These are phyloP conservation scores for Drosophila austrosaltans DNA, from an alignment of 2,888 invertebrate species.

Conservation along the genomic window DNA sequence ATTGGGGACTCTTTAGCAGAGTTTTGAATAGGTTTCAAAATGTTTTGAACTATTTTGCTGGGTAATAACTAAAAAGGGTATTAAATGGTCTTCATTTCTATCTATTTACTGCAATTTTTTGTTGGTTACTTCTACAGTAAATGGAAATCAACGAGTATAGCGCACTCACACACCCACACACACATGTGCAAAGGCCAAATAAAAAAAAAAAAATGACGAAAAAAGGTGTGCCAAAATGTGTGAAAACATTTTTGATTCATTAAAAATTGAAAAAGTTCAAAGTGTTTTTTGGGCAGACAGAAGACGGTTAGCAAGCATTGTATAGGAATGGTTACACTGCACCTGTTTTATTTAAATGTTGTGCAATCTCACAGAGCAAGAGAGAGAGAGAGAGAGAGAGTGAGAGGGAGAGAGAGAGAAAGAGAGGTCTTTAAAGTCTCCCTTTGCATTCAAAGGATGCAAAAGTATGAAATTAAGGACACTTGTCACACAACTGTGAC, in stretches of 20 bases:
- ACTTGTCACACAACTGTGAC: slow-evolving; percentile 77
- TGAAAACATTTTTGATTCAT: slow-evolving; percentile 82
- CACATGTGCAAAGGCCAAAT: slow-evolving; percentile 26
- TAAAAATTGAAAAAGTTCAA: slow-evolving; percentile 83
- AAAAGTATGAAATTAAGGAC: slow-evolving; percentile 21
- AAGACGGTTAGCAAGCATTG: slow-evolving; percentile 20
- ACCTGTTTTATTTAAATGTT: slow-evolving; percentile 33
- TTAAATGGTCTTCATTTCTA: not conserved
- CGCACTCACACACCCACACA: slow-evolving; percentile 28
- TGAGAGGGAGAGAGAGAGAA: not conserved
- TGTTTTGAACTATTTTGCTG: too few relatives aligned
- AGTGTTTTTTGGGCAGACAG: slow-evolving; percentile 79
- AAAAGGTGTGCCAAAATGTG: slow-evolving; percentile 68
- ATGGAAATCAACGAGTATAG: slow-evolving; percentile 63
- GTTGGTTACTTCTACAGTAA: slow-evolving; percentile 31
- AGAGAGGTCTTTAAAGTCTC: slow-evolving; percentile 12
- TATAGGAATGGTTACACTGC: slow-evolving; percentile 41
- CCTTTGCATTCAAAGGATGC: slow-evolving; percentile 42
- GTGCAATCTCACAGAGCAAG: not conserved
- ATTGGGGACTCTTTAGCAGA: not conserved
- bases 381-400: not conserved
- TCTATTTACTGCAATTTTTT: slow-evolving; percentile 22
- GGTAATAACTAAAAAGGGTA: not conserved
- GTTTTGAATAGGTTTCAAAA: not conserved
- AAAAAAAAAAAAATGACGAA: slow-evolving; percentile 16